A percentile compares a stretch with the other conserved stretches of the same genome.
Conservation (phyloP, 2,113 vertebrate species). For the Brachyhypopomus gauderio region DNA sequence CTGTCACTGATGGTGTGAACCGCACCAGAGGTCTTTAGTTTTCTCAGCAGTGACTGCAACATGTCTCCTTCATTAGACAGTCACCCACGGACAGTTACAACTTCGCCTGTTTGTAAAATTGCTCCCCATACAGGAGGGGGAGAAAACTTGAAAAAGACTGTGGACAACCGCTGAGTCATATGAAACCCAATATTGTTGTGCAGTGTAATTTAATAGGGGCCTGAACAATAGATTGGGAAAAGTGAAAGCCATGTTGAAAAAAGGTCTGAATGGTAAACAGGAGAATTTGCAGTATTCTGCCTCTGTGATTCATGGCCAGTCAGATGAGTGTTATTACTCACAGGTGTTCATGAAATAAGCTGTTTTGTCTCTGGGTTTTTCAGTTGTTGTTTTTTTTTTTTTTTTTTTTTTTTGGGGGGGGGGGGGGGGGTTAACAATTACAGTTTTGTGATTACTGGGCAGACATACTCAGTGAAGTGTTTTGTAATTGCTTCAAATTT, state of each 20-base stretch:
- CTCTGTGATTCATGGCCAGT: neutral
- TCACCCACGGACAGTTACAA: neutral
- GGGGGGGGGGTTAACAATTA: too few species aligned
- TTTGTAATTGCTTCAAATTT: neutral
- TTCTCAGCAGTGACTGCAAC: neutral
- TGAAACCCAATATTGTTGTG: neutral
- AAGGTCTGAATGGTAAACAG: neutral
- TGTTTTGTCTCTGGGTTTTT: too few species aligned
- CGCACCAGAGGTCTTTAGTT: neutral
- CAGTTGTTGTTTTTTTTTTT: too few species aligned
- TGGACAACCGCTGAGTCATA: neutral
- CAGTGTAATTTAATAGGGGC: slow-evolving; percentile 5
- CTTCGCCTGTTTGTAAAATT: neutral
- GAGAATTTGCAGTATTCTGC: neutral
- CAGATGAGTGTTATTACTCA: neutral
- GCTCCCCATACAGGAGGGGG: neutral
- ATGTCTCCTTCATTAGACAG: neutral
- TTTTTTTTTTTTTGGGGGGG: too few species aligned
- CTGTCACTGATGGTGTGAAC: neutral
- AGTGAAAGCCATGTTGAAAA: neutral
- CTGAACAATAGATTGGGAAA: neutral
- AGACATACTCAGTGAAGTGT: neutral
- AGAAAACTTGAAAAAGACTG: neutral
- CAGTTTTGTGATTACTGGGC: neutral
- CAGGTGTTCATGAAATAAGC: neutral